Evolutionary conservation across 2,888 invertebrate genomes (phyloP).

Genomic region (Leucania comma): DNA sequence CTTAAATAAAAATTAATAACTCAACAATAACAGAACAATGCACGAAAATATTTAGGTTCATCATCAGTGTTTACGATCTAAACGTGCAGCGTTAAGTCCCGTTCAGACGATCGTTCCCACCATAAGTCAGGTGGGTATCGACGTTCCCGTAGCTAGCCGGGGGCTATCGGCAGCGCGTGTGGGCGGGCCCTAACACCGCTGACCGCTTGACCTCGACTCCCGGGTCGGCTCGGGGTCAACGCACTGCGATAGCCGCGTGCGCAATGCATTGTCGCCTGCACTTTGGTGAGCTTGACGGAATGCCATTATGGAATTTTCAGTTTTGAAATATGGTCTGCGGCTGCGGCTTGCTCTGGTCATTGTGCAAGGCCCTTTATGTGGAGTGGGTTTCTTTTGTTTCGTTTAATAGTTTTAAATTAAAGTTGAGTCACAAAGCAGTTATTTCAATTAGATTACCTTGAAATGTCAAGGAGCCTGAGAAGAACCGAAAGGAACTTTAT

Average conservation of each 20-base stretch:
- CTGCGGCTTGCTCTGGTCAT: constrained; percentile 12
- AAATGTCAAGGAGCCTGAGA: too few species aligned
- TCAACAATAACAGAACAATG: constrained; percentile 41
- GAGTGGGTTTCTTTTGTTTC: background rate
- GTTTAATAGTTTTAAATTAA: background rate
- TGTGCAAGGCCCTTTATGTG: constrained; percentile 3
- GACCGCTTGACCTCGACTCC: constrained; percentile 87
- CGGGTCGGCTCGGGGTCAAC: constrained; percentile 83
- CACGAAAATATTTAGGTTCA: constrained; percentile 39
- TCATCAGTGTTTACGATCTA: constrained; percentile 54
- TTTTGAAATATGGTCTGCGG: constrained; percentile 56
- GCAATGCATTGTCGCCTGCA: constrained; percentile 78
- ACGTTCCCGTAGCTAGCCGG: constrained; percentile 63
- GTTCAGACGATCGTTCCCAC: constrained; percentile 66
- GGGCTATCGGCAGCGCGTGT: constrained; percentile 73
- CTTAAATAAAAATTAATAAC: constrained; percentile 10
- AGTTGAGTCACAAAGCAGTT: background rate
- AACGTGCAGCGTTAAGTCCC: constrained; percentile 65
- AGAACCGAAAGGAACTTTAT: too few species aligned
- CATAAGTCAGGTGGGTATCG: constrained; percentile 59
- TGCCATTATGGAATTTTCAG: constrained; percentile 72
- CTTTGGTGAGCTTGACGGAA: constrained; percentile 74
- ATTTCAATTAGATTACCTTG: background rate
- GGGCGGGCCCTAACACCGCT: constrained; percentile 79
- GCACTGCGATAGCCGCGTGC: constrained; percentile 74